Base-by-base conservation (phyloP, 1,140 invertebrate species). In the Drosophila fuyamai region DNA sequence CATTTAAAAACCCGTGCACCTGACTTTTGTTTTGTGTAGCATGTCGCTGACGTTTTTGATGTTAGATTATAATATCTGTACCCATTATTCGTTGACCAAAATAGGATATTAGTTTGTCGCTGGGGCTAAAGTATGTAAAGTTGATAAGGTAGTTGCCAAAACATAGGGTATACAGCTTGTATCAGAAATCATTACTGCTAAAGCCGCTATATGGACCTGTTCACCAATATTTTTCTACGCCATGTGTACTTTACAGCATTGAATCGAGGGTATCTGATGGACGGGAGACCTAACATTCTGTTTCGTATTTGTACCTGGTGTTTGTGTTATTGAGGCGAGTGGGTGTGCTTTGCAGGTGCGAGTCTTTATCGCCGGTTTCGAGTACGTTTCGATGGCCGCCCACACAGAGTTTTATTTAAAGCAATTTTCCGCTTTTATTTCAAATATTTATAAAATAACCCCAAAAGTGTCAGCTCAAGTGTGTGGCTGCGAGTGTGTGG, bases 361-460 rank as follows among this genome's bases (percentile, higher is more conserved):
- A 35, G 29, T 46, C 58, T 43, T 58, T 63, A 27, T 54, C 16
- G 58, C 29, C 51, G 59, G 18, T 58, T 47, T 63, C 55, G 53
- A 65, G 73, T 59, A 40, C 41, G 10, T 55, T 57, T 65, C 54
- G 40, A 53, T 55, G 68, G 54, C 18, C 29, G 50, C 62, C 36
- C 27, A 67, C n/a, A 32, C 50, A 29, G 50, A 32, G 10, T 40
- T 51, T 74, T 46, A 59, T 50, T 59, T 40, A 14, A 46, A 50
- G 47, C 40, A 27, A 47, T 51, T 78, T 41, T 16, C 46, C 38
- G 38, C 12, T 46, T 51, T 51, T 41, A 40, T 32, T 43, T 27
- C 35, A 32, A 18, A 58, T 51, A 63, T 75, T 56, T 44, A 56
- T 65, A 56, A 74, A 74, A 51, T 36, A 51, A 8, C 47, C 23